Evolutionary conservation across 2,797 vertebrate species (phyloP), one percentile per base, ranked within the genome.

Genomic region (Oceanodroma leucorhoa): DNA sequence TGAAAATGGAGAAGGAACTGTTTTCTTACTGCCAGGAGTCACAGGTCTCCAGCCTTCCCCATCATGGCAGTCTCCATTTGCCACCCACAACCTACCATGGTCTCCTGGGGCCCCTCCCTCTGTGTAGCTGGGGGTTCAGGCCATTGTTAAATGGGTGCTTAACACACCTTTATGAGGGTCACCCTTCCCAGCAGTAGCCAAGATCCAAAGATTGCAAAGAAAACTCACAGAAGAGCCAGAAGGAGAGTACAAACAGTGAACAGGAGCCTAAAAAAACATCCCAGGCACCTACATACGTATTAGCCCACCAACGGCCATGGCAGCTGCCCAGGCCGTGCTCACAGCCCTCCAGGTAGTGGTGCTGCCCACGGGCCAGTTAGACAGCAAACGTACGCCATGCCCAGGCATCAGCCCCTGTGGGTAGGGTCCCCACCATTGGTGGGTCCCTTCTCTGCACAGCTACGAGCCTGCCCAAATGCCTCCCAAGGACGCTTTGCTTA

Each of bases 361-460:
- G 66, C 29, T 70, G 36, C 43, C 58, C 24, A 22, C 0, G 1
- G 45, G 17, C 11, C 26, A 46, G 26, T 50, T n/a, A 71, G 18
- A 41, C 16, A 41, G 20, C 54, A 72, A 58, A 34, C 13, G 16
- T 40, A 45, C 2, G 0, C 21, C 1, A 0, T 21, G 41, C 34
- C 40, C 40, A 64, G 32, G n/a, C 70, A 81, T 19, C 75, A 77
- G 51, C 10, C 36, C 11, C 66, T 58, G 24, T 1, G 0, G 40
- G 24, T n/a, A 54, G 22, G 8, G 24, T 54, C 40, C 34, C 55
- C 62, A 19, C 6, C 0, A 0, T 3, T 9, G 2, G 21, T 24
- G 26, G 15, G 55, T 78, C 23, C 40, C 40, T 62, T 38, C 60
- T 78, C 58, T 43, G 24, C 48, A 50, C 29, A 78, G 7, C n/a